These are phyloP conservation scores for Rattus rattus DNA, from an alignment of 2,113 vertebrate genomes.

Conservation along the genomic window DNA sequence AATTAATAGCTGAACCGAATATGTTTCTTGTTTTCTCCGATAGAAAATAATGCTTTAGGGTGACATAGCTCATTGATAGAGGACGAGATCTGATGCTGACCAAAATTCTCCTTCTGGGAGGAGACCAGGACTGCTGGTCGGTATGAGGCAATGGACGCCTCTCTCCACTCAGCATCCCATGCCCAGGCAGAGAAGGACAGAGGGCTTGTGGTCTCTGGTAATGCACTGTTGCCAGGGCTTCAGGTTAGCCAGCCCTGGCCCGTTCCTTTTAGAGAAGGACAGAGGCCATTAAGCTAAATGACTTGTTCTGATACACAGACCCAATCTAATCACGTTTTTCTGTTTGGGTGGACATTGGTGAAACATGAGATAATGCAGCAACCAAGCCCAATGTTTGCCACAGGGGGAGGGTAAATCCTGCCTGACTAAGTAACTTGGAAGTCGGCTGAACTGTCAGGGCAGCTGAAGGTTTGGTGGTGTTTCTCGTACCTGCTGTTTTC, in stretches of 20 bases:
- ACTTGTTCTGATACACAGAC: slow-evolving; percentile 63
- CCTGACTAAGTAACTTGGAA: background rate
- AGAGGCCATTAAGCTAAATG: slow-evolving; percentile 36
- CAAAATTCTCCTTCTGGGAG: background rate
- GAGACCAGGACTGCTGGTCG: background rate
- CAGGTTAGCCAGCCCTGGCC: background rate
- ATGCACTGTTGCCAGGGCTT: background rate
- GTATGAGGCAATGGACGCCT: background rate
- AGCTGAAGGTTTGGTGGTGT: too few species aligned
- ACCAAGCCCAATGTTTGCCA: background rate
- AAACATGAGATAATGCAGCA: background rate
- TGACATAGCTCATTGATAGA: too few species aligned
- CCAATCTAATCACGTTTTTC: slow-evolving; percentile 60
- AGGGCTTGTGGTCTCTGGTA: background rate
- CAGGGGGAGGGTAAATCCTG: background rate
- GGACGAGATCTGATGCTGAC: background rate
- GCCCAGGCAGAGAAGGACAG: background rate
- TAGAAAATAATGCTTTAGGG: background rate
- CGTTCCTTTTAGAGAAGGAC: slow-evolving; percentile 31
- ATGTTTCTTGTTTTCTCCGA: background rate
- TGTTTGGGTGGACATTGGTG: background rate
- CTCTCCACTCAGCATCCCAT: background rate
- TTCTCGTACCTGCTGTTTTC: background rate
- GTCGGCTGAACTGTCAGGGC: background rate
- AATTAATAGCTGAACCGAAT: background rate